Evolutionary conservation across 2,888 invertebrate species (phyloP).

Genomic region (Seira sanloemensis): DNA sequence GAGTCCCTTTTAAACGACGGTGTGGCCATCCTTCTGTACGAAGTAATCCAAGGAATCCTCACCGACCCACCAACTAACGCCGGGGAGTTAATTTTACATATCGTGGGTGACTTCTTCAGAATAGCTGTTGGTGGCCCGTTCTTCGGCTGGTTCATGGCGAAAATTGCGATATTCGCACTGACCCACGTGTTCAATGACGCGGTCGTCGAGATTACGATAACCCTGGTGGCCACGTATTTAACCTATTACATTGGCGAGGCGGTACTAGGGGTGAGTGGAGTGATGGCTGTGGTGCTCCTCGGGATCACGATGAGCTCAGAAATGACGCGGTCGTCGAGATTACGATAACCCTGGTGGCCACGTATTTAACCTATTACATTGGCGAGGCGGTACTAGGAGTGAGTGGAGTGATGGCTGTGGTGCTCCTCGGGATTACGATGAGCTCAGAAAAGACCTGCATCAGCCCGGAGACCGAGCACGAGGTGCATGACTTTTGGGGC

Average conservation of each 20-base stretch:
- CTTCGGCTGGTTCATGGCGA: slow-evolving; percentile 76
- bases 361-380: slow-evolving; percentile 76
- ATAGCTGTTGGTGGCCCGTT: slow-evolving; percentile 66
- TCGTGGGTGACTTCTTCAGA: slow-evolving; percentile 47
- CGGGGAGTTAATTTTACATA: slow-evolving; percentile 36
- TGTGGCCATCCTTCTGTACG: slow-evolving; percentile 77
- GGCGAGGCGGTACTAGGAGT: slow-evolving; percentile 74
- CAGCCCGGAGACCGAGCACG: slow-evolving; percentile 77
- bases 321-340: slow-evolving; percentile 76
- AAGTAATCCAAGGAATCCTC: slow-evolving; percentile 74
- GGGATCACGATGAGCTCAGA: slow-evolving; percentile 77
- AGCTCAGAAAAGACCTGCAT: slow-evolving; percentile 76
- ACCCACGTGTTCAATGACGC: slow-evolving; percentile 76
- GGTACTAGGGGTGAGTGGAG: slow-evolving; percentile 75
- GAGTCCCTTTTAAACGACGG: slow-evolving; percentile 78
- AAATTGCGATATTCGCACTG: slow-evolving; percentile 75
- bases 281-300: slow-evolving; percentile 77
- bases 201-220: slow-evolving; percentile 76
- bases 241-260: slow-evolving; percentile 75
- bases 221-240: slow-evolving; percentile 76
- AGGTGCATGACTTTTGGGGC: slow-evolving; percentile 76
- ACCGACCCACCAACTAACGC: neutral
- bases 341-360: slow-evolving; percentile 76
- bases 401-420: slow-evolving; percentile 77
- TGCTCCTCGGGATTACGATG: slow-evolving; percentile 77